phyloP scores from a whole-genome alignment of 2,797 vertebrate genomes.

The Gephyroberyx darwinii region DNA sequence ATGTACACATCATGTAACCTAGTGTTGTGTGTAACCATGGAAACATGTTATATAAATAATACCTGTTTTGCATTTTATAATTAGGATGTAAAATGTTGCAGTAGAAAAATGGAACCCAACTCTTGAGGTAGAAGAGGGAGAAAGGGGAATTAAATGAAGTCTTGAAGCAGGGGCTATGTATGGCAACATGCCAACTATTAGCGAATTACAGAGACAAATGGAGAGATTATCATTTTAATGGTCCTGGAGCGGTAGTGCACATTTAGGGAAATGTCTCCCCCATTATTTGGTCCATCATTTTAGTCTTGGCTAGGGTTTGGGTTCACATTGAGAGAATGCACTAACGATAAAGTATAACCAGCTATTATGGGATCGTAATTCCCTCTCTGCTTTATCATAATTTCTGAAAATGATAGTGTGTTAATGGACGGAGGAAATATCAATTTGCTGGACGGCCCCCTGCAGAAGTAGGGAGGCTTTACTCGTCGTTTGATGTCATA shows the following conservation, averaged over 20 bases:
- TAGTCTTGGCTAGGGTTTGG: constrained; percentile 46
- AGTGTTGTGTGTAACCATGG: constrained; percentile 14
- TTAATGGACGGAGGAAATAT: constrained; percentile 61
- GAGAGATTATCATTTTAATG: constrained; percentile 68
- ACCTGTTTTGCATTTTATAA: constrained; percentile 24
- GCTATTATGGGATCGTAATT: constrained; percentile 68
- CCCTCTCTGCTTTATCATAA: constrained; percentile 61
- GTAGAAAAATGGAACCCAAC: constrained; percentile 14
- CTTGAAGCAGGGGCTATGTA: constrained; percentile 21
- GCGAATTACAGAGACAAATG: constrained; percentile 69
- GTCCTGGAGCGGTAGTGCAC: constrained; percentile 40
- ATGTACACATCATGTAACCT: too few species aligned
- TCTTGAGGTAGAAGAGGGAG: constrained; percentile 1
- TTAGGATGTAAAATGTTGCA: constrained; percentile 3
- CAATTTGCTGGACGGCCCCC: constrained; percentile 50
- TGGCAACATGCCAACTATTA: constrained; percentile 49
- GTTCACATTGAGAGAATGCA: constrained; percentile 52
- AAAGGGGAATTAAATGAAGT: constrained; percentile 26
- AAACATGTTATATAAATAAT: constrained; percentile 8
- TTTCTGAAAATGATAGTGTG: constrained; percentile 53
- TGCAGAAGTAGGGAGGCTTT: constrained; percentile 31
- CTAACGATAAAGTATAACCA: constrained; percentile 69
- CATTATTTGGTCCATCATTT: constrained; percentile 68
- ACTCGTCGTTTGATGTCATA: constrained; percentile 37
- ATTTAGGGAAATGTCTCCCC: constrained; percentile 59